Evolutionary conservation across 1,140 invertebrate species (phyloP), one percentile per base, ranked within the genome.

Genomic region (Rhopalosiphum maidis): DNA sequence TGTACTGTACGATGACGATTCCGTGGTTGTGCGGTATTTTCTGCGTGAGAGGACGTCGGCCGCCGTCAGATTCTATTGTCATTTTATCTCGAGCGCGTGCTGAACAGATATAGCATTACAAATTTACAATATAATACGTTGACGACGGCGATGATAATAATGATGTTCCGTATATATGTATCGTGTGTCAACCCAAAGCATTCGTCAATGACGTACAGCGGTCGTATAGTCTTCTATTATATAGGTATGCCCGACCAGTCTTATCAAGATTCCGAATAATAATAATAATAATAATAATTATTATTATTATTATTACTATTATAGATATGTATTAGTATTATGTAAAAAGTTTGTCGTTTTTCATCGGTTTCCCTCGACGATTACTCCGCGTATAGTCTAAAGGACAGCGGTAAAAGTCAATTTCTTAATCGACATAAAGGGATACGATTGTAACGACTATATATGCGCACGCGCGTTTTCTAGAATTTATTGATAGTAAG

Each of bases 151-250:
- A 30, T 60, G 30, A 15, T 60, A 8, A 55, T 55, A 8, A 9
- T 55, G 55, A 68, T 68, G 60, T 77, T n/a, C 15, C n/a, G 60
- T 77, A 51, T 43, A 55, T 89, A 51, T 88, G 88, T 89, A 89
- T 54, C 35, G 23, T 35, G 48, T 55, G 88, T 89, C 51, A 89
- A 55, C n/a, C 22, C 9, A 89, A 89, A 89, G 35, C 30, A 55
- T 55, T 89, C 48, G 23, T 55, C n/a, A n/a, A 37, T 51, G 25
- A 43, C 43, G 43, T 30, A 35, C 23, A 3, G n/a, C 9, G 22
- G 37, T 85, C 23, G n/a, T 83, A 35, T 25, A 85, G 25, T 54
- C 2, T 51, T 89, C n/a, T 35, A n/a, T 77, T 77, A 77, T 77
- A n/a, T 77, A 18, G 30, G 25, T 88, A 89, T 89, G 35, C n/a